Base-by-base conservation (phyloP, 2,113 vertebrate genomes). In the Suncus etruscus region DNA sequence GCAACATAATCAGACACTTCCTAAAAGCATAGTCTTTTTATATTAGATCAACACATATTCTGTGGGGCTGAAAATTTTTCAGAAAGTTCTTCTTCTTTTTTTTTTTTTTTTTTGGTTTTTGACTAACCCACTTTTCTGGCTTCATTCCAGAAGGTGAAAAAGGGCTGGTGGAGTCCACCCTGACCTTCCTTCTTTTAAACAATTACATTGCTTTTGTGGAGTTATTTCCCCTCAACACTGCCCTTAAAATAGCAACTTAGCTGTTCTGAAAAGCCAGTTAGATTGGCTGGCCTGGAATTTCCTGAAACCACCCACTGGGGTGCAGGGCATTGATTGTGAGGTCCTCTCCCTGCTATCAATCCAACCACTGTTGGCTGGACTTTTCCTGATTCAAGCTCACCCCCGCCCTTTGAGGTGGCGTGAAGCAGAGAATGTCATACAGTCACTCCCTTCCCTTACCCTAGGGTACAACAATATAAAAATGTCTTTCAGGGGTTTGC, bases 201-300 rank as follows among this genome's bases (percentile, higher is more conserved):
- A 39, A 68, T 69, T 75, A 47, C 58, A 29, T 85, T 95, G 82
- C 92, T 92, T 94, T 91, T 69, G 1, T 78, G 7, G 25, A 78
- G 61, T 27, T 65, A 78, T 93, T 91, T 94, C 73, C 79, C 50
- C 27, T 92, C 61, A 48, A 1, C 7, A 14, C 15, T 58, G 18
- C 29, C 18, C 70, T 94, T 90, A 89, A 96, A 95, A 96, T 94
- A 97, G 95, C 69, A 80, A 54, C 83, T 39, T 63, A 61, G 32
- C 39, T 83, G 9, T 29, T 66, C 51, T 32, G 1, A 47, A 27
- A 89, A 73, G 45, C 74, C 68, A 45, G 6, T 29, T 68, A 11
- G 63, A 15, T 1, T 8, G 8, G 45, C 80, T 31, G 16, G 50
- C 6, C 24, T 83, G 69, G 83, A 95, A 91, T 92, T 95, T 95